Base-by-base conservation (phyloP, 2,113 vertebrate genomes). In the Vimba vimba region DNA sequence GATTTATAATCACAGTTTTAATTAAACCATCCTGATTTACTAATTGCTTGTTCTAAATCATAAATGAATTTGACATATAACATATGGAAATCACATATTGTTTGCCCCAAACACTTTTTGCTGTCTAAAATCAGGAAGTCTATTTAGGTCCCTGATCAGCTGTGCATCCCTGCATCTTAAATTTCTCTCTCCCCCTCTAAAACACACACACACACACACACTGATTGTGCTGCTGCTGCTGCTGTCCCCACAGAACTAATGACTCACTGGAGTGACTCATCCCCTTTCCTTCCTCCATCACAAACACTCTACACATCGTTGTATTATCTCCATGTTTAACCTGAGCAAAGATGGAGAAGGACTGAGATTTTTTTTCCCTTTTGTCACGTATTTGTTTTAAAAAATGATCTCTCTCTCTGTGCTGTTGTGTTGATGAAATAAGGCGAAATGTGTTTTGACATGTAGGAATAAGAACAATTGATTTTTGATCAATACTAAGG, bases 251-350 rank as follows among this genome's bases (percentile, higher is more conserved):
- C 85, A 90, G 69, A 33, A 88, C 92, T 92, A 92, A 95, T 94
- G 94, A 95, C 93, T 95, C 94, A 95, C 94, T 90, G 91, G 89
- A 92, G 93, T 95, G 94, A 95, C 93, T 94, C 94, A 94, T 86
- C 82, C 87, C 85, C 71, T 83, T 68, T 82, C 84, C 79, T 60
- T 86, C 39, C 64, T 86, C 76, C 59, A 79, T 69, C 82, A 79
- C 82, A 89, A 73, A 82, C 69, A 82, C 82, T 27, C 87, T 93
- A 90, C 92, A 93, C 91, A 93, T 91, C 90, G 90, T 85, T 93
- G 91, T 92, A 87, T 94, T 94, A 92, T 94, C 92, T 92, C 88
- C 87, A 88, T 88, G 87, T 89, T 90, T 95, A 94, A 95, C 94
- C 94, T 94, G 94, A 93, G 93, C 91, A 89, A 91, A 92, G 79